Evolutionary conservation across 2,113 vertebrate species (phyloP).

Genomic region (Baryphthengus martii): DNA sequence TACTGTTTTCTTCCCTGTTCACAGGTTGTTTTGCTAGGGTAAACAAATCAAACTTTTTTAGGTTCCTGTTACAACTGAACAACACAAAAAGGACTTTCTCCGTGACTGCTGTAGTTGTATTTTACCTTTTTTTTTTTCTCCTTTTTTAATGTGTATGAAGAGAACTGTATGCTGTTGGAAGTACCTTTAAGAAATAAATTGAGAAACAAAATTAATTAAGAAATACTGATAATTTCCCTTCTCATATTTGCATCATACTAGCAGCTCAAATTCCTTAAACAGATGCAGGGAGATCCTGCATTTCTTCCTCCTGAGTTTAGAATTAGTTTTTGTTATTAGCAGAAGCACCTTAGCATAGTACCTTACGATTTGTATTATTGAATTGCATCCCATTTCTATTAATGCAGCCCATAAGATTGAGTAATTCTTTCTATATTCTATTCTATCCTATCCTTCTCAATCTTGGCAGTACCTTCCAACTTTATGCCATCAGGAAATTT

Average conservation of each 20-base stretch:
- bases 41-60: background rate
- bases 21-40: background rate
- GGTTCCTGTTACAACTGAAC: background rate
- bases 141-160: background rate
- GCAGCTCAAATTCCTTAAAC: background rate
- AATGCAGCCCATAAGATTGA: background rate
- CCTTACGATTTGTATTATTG: background rate
- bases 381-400: background rate
- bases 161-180: background rate
- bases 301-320: background rate
- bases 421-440: background rate
- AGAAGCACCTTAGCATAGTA: background rate
- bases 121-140: background rate
- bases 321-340: background rate
- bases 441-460: background rate
- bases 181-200: background rate
- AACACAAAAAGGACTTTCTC: background rate
- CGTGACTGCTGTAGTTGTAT: background rate
- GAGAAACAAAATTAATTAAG: background rate
- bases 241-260: background rate
- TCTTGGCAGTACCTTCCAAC: background rate
- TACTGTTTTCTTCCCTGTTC: constrained; percentile 6
- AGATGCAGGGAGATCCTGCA: background rate
- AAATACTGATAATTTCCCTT: background rate
- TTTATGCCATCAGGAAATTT: constrained; percentile 9